A percentile compares a stretch with the other conserved stretches of the same genome.
phyloP scores from a whole-genome alignment of 2,888 invertebrate species.

The Metallyticus violacea region DNA sequence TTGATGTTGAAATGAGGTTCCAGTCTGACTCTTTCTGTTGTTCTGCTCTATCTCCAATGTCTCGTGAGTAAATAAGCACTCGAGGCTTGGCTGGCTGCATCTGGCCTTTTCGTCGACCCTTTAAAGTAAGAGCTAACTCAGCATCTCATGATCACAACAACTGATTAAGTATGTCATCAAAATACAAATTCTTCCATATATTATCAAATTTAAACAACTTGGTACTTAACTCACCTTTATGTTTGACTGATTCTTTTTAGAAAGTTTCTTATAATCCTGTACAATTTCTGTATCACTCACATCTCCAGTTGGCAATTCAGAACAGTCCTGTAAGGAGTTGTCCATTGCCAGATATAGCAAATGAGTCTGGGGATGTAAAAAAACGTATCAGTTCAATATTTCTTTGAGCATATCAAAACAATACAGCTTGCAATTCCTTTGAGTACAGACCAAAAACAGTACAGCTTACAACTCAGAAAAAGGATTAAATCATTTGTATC shows the following conservation, averaged over 20 bases:
- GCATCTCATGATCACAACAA: neutral
- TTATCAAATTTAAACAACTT: neutral
- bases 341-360: slow-evolving; percentile 72
- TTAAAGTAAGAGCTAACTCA: neutral
- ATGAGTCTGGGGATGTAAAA: slow-evolving; percentile 55
- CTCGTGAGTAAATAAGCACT: slow-evolving; percentile 59
- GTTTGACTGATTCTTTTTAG: slow-evolving; percentile 36
- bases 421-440: neutral
- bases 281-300: slow-evolving; percentile 72
- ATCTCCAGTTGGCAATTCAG: slow-evolving; percentile 64
- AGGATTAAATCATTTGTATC: too few species aligned
- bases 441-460: neutral
- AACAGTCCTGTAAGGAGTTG: slow-evolving; percentile 76
- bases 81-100: slow-evolving; percentile 60
- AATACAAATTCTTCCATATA: neutral
- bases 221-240: slow-evolving; percentile 11
- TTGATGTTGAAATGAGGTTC: slow-evolving; percentile 58
- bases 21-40: slow-evolving; percentile 54
- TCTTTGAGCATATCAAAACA: neutral
- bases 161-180: neutral
- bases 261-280: slow-evolving; percentile 68
- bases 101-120: slow-evolving; percentile 50
- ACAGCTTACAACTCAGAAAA: neutral
- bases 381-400: neutral
- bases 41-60: slow-evolving; percentile 52